phyloP scores from a whole-genome alignment of 1,140 invertebrate genomes.

The Drosophila fuyamai region DNA sequence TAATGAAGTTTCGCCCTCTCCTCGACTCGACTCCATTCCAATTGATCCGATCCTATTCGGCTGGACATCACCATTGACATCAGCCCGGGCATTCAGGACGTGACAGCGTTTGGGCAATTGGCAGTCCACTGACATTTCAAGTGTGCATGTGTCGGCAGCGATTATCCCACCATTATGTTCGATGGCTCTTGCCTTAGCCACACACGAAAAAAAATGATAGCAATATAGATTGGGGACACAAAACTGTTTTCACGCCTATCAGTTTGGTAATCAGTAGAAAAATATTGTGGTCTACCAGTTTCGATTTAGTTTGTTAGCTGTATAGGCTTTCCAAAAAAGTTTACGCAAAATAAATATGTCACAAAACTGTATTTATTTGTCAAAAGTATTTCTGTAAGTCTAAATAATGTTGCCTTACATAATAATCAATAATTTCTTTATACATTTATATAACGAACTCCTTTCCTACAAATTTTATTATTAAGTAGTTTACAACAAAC shows the following conservation, averaged over 20 bases:
- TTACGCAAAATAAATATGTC: too few species aligned
- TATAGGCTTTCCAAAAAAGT: too few species aligned
- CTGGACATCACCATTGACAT: constrained; percentile 47
- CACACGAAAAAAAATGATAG: constrained; percentile 14
- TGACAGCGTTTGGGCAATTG: constrained; percentile 60
- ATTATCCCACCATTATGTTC: constrained; percentile 71
- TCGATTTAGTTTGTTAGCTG: too few species aligned
- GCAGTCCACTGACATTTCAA: constrained; percentile 70
- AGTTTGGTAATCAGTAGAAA: too few species aligned
- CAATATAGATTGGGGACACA: background rate
- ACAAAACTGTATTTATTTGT: too few species aligned
- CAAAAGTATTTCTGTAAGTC: too few species aligned
- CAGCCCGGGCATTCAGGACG: constrained; percentile 27
- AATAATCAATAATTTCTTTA: too few species aligned
- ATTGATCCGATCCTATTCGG: constrained; percentile 10
- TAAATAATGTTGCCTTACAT: too few species aligned
- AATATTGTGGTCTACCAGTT: too few species aligned
- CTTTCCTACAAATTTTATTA: too few species aligned
- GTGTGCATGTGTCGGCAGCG: constrained; percentile 62
- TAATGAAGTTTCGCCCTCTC: constrained; percentile 60
- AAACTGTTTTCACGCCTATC: background rate
- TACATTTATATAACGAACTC: too few species aligned
- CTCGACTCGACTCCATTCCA: background rate
- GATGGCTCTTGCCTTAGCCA: constrained; percentile 2
- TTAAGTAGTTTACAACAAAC: too few species aligned